These are phyloP conservation scores for Chionis minor DNA, from an alignment of 2,113 vertebrate genomes.

Conservation along the genomic window DNA sequence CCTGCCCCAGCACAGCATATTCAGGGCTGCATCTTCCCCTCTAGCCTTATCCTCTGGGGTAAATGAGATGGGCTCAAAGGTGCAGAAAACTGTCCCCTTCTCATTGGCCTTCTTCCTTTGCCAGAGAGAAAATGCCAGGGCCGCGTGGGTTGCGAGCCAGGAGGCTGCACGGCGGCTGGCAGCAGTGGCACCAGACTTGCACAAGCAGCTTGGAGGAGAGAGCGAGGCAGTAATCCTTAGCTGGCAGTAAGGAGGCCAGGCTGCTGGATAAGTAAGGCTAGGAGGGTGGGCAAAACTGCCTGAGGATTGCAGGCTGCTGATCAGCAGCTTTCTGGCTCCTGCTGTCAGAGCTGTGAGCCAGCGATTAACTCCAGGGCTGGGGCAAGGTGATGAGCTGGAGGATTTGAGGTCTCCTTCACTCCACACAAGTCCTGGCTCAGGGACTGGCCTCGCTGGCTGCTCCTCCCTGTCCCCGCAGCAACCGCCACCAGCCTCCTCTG, in stretches of 20 bases:
- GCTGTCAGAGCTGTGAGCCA: not conserved
- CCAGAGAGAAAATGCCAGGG: not conserved
- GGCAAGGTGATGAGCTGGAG: not conserved
- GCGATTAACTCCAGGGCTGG: not conserved
- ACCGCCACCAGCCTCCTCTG: not conserved
- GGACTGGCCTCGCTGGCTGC: not conserved
- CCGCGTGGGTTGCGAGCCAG: not conserved
- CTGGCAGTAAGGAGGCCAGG: not conserved
- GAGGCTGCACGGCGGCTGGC: rapidly evolving
- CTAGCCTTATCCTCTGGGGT: not conserved
- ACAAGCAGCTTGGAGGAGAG: not conserved
- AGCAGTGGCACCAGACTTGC: not conserved
- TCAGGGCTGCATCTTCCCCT: not conserved
- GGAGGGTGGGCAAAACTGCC: not conserved
- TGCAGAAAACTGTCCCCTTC: not conserved
- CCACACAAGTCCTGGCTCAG: not conserved
- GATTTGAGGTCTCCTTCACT: not conserved
- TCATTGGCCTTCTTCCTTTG: not conserved
- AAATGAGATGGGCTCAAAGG: not conserved
- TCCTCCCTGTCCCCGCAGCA: not conserved
- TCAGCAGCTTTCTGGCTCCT: not conserved
- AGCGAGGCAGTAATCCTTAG: not conserved
- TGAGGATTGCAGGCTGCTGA: not conserved
- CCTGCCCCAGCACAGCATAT: rapidly evolving
- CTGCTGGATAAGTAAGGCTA: not conserved